These are phyloP conservation scores for Trissolcus basalis DNA, from an alignment of 1,140 invertebrate genomes.

Conservation along the genomic window DNA sequence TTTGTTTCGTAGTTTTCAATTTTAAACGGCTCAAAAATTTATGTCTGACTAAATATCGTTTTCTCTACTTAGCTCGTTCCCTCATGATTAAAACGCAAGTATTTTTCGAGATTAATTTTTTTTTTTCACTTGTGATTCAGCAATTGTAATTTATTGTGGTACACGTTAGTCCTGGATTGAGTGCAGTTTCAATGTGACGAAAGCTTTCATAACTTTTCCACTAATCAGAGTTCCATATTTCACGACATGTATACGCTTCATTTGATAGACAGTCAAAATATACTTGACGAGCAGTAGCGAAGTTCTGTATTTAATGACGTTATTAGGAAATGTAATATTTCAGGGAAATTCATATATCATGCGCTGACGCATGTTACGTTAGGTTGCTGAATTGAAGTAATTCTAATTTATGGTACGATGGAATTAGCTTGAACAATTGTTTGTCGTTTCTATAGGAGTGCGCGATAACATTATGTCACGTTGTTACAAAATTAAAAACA, in stretches of 20 bases:
- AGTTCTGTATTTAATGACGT: slow-evolving; percentile 23
- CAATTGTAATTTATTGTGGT: too few species aligned
- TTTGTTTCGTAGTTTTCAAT: too few species aligned
- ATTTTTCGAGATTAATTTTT: too few species aligned
- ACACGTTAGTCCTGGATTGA: too few species aligned
- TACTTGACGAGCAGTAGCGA: slow-evolving; percentile 19
- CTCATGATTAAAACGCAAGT: too few species aligned
- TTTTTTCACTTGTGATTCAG: background rate
- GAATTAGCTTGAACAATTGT: background rate
- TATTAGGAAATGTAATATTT: slow-evolving; percentile 21
- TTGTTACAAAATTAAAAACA: too few species aligned
- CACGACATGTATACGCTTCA: background rate
- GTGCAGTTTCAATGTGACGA: too few species aligned
- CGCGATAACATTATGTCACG: too few species aligned
- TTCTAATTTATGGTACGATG: background rate
- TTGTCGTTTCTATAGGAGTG: background rate
- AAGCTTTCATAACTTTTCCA: too few species aligned
- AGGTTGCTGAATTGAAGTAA: slow-evolving; percentile 7
- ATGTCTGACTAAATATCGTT: slow-evolving; percentile 5
- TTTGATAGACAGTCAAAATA: slow-evolving; percentile 26
- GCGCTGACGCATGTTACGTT: background rate
- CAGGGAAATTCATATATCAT: slow-evolving; percentile 22
- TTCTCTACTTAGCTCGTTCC: slow-evolving; percentile 8
- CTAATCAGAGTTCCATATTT: slow-evolving; percentile 5
- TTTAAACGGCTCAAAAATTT: too few species aligned